These are phyloP conservation scores for Sebastes nivosus DNA, from an alignment of 2,797 vertebrate species.

Conservation along the genomic window DNA sequence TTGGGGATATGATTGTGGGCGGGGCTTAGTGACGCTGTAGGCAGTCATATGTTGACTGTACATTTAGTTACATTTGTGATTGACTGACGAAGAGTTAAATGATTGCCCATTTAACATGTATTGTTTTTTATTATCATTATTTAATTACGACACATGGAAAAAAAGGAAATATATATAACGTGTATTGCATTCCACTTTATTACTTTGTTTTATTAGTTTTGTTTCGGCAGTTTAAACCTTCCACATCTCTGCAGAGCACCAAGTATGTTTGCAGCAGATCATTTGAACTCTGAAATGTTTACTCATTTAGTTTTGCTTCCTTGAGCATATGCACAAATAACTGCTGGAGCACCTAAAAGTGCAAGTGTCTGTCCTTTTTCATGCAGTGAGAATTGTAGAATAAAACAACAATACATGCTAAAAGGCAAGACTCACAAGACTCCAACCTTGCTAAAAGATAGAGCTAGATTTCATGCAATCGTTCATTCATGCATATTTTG, in stretches of 20 bases:
- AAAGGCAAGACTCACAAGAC: not conserved
- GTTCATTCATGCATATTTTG: not conserved
- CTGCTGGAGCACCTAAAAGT: not conserved
- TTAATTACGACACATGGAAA: not conserved
- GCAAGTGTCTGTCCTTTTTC: not conserved
- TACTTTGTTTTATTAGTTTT: not conserved
- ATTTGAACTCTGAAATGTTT: not conserved
- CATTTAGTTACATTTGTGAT: not conserved
- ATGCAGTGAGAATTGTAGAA: not conserved
- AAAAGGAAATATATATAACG: not conserved
- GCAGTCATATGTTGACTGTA: too few species aligned
- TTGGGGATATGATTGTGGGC: too few species aligned
- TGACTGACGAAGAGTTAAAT: not conserved
- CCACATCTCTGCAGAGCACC: not conserved
- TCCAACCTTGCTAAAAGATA: not conserved
- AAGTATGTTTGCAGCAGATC: not conserved
- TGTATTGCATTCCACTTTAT: not conserved
- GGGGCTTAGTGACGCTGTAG: too few species aligned
- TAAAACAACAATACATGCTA: not conserved
- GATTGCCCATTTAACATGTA: not conserved
- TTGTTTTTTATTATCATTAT: not conserved
- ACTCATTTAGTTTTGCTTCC: not conserved
- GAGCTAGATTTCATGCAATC: not conserved
- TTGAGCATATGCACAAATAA: not conserved
- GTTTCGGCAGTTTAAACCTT: not conserved